phyloP scores from a whole-genome alignment of 2,797 vertebrate genomes.

The Erpetoichthys calabaricus region DNA sequence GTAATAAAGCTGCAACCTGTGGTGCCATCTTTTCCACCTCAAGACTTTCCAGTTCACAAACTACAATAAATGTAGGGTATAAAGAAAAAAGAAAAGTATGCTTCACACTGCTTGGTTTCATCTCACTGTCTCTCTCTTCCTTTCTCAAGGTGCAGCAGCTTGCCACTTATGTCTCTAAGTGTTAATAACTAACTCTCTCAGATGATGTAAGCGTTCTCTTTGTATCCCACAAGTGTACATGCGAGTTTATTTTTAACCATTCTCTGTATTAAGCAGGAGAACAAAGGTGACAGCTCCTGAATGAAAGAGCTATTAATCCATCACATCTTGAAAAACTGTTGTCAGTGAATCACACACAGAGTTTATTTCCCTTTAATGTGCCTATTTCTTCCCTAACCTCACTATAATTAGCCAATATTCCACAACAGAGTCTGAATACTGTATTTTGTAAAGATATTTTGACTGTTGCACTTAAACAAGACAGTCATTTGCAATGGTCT shows the following conservation, averaged over 20 bases:
- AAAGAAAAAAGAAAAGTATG: too few species aligned
- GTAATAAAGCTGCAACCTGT: too few species aligned
- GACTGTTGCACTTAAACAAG: conserved; percentile 15
- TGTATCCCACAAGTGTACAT: conserved; percentile 7
- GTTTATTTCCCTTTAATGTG: conserved; percentile 13
- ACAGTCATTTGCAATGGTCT: background rate
- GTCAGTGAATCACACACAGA: conserved; percentile 10
- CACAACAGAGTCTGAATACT: conserved; percentile 1
- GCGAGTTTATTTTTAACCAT: conserved; percentile 31
- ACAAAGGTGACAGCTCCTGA: conserved; percentile 27
- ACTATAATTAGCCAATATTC: conserved; percentile 7
- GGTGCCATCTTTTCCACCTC: too few species aligned
- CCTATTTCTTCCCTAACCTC: conserved; percentile 17
- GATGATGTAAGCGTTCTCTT: conserved; percentile 2
- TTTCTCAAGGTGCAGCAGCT: conserved; percentile 5
- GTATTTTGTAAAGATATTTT: conserved; percentile 8
- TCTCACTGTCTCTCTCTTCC: conserved; percentile 5
- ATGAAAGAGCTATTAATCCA: conserved; percentile 26
- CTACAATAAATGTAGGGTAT: too few species aligned
- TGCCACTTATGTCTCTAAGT: background rate
- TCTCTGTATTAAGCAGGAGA: conserved; percentile 23
- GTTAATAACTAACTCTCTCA: conserved; percentile 10
- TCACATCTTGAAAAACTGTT: conserved; percentile 20
- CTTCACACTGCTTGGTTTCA: background rate
- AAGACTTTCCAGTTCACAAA: too few species aligned